These are phyloP conservation scores for Esperia sulphurella DNA, from an alignment of 2,888 invertebrate species.

Conservation along the genomic window DNA sequence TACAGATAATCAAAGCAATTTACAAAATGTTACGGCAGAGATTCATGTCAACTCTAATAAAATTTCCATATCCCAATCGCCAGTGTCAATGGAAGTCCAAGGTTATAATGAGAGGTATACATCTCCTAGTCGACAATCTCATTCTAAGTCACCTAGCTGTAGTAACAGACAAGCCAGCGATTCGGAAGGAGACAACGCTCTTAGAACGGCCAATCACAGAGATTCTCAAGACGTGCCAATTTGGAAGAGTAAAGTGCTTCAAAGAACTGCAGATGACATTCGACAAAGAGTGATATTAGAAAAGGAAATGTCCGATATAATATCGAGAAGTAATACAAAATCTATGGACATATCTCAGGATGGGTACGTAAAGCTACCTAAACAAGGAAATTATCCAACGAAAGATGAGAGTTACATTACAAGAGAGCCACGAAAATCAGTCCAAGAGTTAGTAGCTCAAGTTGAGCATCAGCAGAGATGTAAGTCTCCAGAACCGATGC, in stretches of 20 bases:
- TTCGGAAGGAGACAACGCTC: constrained; percentile 36
- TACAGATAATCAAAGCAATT: constrained; percentile 31
- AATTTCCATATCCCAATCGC: constrained; percentile 61
- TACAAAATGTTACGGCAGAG: constrained; percentile 67
- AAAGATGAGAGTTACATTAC: constrained; percentile 38
- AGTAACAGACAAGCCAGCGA: constrained; percentile 44
- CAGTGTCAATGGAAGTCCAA: constrained; percentile 53
- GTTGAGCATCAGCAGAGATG: constrained; percentile 75
- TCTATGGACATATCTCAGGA: constrained; percentile 70
- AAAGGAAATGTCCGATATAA: constrained; percentile 58
- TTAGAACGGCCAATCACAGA: constrained; percentile 29
- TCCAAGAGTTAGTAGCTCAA: constrained; percentile 82
- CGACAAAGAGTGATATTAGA: constrained; percentile 59
- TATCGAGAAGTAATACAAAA: constrained; percentile 45
- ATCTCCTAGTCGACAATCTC: constrained; percentile 55
- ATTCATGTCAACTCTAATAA: constrained; percentile 67
- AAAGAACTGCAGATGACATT: constrained; percentile 69
- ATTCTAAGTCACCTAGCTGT: constrained; percentile 48
- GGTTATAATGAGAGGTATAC: constrained; percentile 49
- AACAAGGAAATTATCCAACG: constrained; percentile 42
- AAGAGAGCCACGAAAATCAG: constrained; percentile 73
- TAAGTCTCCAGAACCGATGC: constrained; percentile 57
- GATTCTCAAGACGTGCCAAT: constrained; percentile 33
- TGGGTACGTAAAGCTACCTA: constrained; percentile 69
- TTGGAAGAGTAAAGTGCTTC: constrained; percentile 72